Conservation (phyloP, 1,140 invertebrate species). For the Aradophagus sp. region DNA sequence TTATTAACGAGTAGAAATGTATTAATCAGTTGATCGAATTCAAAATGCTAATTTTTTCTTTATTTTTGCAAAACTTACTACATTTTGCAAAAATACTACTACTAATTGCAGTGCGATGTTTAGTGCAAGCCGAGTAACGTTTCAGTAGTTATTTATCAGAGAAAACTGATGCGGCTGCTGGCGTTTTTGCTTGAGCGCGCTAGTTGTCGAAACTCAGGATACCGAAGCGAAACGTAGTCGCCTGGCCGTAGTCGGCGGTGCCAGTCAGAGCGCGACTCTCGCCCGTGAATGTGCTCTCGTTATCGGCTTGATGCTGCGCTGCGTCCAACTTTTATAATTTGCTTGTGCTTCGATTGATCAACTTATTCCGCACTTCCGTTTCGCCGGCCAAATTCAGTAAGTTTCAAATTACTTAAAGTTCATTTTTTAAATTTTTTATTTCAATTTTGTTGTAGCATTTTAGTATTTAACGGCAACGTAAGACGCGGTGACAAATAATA, state of each 20-base stretch:
- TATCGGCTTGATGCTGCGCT: slow-evolving; percentile 13
- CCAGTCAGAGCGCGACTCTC: slow-evolving; percentile 55
- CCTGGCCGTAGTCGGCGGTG: slow-evolving; percentile 21
- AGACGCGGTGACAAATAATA: too few relatives aligned
- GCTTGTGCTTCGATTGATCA: neutral
- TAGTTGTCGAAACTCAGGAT: slow-evolving; percentile 43
- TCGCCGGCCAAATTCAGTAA: too few relatives aligned
- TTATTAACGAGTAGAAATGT: too few relatives aligned
- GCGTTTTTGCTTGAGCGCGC: slow-evolving; percentile 29
- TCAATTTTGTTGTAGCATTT: too few relatives aligned
- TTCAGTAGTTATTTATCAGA: slow-evolving; percentile 15
- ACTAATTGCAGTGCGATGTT: too few relatives aligned
- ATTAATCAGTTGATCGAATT: too few relatives aligned
- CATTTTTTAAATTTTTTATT: too few relatives aligned
- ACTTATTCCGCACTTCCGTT: too few relatives aligned
- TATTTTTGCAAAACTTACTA: neutral
- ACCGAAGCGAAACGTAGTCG: slow-evolving; percentile 44
- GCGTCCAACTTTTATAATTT: slow-evolving; percentile 6
- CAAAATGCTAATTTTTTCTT: neutral
- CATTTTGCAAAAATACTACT: too few relatives aligned
- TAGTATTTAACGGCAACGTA: too few relatives aligned
- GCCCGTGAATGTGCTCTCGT: slow-evolving; percentile 29
- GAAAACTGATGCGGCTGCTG: slow-evolving; percentile 38
- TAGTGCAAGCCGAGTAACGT: too few relatives aligned
- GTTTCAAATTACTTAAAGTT: too few relatives aligned